These are phyloP conservation scores for Ennomos fuscantarius DNA, from an alignment of 2,888 invertebrate genomes.

Conservation along the genomic window DNA sequence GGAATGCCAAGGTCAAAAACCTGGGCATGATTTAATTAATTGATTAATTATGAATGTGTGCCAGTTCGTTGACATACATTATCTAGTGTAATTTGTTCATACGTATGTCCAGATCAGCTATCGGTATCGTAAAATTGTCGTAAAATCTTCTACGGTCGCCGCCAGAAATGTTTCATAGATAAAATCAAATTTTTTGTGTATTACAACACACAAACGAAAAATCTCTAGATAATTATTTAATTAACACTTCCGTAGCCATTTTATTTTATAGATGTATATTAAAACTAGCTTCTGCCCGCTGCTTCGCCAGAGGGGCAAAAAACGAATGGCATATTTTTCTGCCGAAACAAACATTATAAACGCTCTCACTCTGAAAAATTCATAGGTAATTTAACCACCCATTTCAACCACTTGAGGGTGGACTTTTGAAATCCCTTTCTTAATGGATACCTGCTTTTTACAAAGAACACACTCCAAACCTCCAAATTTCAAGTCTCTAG, in stretches of 20 bases:
- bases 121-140: conserved; percentile 68
- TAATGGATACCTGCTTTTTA: too few species aligned
- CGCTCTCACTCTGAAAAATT: too few species aligned
- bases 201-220: conserved; percentile 29
- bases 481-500: too few species aligned
- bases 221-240: conserved; percentile 7
- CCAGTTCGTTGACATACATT: conserved; percentile 63
- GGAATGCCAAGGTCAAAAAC: neutral
- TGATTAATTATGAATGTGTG: conserved; percentile 36
- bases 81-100: conserved; percentile 63
- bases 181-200: conserved; percentile 34
- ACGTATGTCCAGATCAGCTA: conserved; percentile 52
- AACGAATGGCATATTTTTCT: too few species aligned
- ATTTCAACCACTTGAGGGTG: too few species aligned
- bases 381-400: too few species aligned
- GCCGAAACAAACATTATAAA: too few species aligned
- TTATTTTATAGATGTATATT: neutral
- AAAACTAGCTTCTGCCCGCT: too few species aligned
- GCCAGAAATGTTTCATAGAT: conserved; percentile 46
- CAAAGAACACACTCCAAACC: too few species aligned
- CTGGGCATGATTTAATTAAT: conserved; percentile 33
- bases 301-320: too few species aligned
- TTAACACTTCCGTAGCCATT: conserved; percentile 14
- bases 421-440: too few species aligned
- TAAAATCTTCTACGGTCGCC: conserved; percentile 64